Percentiles rank a stretch among this genome's conserved stretches.
Conservation (phyloP, 2,113 vertebrate genomes). For the Deroptyus accipitrinus region DNA sequence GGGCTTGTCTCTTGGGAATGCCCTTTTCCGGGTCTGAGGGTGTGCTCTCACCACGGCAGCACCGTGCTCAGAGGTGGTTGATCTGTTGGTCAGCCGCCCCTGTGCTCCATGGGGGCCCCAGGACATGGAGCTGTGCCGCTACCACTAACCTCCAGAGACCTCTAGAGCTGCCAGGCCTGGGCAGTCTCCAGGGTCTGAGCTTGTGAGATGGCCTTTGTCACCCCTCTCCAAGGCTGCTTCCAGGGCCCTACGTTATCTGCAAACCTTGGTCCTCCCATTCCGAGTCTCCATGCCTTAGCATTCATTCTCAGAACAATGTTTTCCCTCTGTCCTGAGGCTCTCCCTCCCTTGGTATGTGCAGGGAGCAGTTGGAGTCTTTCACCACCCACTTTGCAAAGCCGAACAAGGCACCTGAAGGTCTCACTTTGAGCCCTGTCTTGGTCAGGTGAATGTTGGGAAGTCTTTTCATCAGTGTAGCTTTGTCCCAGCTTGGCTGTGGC, state of each 20-base stretch:
- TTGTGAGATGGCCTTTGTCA: background rate
- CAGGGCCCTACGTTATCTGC: background rate
- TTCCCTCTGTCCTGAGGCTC: background rate
- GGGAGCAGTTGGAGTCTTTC: background rate
- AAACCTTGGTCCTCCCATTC: accelerated
- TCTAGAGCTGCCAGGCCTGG: background rate
- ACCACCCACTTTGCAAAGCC: background rate
- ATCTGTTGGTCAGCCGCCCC: accelerated
- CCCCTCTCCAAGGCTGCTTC: background rate
- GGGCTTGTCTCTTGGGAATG: background rate
- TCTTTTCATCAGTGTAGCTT: background rate
- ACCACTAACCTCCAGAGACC: background rate
- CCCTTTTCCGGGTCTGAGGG: background rate
- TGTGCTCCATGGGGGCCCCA: accelerated
- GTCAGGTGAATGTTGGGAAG: background rate
- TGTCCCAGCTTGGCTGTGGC: accelerated
- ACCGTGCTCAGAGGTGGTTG: accelerated
- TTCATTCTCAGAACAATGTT: background rate
- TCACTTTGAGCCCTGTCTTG: background rate
- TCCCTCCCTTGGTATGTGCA: background rate
- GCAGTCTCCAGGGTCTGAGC: background rate
- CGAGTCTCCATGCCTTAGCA: accelerated
- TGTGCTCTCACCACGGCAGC: background rate
- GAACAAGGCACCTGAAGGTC: background rate
- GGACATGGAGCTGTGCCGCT: background rate